These are phyloP conservation scores for Platycnemis pennipes DNA, from an alignment of 2,888 invertebrate genomes.

Conservation along the genomic window DNA sequence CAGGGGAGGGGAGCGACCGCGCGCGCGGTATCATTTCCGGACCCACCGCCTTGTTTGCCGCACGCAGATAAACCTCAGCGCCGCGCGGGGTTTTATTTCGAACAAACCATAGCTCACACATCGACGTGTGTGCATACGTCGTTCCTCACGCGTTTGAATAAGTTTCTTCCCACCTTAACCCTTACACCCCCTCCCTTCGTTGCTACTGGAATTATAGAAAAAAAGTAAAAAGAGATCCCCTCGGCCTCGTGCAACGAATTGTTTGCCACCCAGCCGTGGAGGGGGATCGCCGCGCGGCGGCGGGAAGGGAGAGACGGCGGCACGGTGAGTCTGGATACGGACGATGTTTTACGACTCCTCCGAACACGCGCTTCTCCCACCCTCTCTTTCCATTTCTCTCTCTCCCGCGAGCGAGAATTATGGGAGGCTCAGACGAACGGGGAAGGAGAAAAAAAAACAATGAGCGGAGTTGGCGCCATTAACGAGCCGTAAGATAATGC, in stretches of 20 bases:
- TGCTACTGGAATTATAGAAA: background rate
- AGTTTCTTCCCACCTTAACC: background rate
- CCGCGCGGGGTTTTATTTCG: background rate
- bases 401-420: background rate
- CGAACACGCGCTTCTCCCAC: background rate
- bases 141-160: constrained; percentile 27
- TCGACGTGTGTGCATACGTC: constrained; percentile 19
- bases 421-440: background rate
- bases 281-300: background rate
- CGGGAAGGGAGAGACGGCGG: background rate
- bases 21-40: background rate
- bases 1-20: background rate
- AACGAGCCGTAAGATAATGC: constrained; percentile 29
- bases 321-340: background rate
- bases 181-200: background rate
- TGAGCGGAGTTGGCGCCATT: constrained; percentile 22
- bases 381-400: too few species aligned
- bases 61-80: background rate
- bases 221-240: constrained; percentile 4
- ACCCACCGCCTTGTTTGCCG: background rate
- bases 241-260: constrained; percentile 15
- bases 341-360: background rate
- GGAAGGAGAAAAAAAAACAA: background rate
- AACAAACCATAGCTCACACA: constrained; percentile 21
- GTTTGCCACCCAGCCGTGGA: background rate